Evolutionary conservation across 1,140 invertebrate species (phyloP).

Genomic region (Diachasmimorpha longicaudata): DNA sequence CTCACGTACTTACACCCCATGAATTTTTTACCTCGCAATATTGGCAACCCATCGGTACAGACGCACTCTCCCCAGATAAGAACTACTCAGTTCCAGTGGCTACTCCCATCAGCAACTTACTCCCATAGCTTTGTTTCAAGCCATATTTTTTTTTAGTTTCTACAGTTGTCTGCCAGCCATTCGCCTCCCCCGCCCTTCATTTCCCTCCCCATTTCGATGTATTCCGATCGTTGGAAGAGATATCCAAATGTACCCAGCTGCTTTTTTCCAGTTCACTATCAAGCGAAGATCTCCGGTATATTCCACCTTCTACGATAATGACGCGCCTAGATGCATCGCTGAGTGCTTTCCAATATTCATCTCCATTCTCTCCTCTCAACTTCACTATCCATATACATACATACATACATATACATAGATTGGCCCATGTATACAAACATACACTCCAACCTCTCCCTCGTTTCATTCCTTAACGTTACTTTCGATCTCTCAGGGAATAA

Average conservation of each 20-base stretch:
- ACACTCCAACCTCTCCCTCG: not conserved
- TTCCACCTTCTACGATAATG: slow-evolving; percentile 32
- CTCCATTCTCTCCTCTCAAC: slow-evolving; percentile 16
- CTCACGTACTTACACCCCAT: too few relatives aligned
- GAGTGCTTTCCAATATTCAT: slow-evolving; percentile 35
- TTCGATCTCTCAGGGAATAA: slow-evolving; percentile 4
- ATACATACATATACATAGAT: slow-evolving; percentile 14
- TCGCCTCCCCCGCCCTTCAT: not conserved
- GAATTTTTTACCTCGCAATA: too few relatives aligned
- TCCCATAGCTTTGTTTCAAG: not conserved
- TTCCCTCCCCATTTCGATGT: slow-evolving; percentile 15
- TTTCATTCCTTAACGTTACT: slow-evolving; percentile 2
- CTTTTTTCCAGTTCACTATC: slow-evolving; percentile 25
- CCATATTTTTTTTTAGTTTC: not conserved
- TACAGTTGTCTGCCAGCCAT: not conserved
- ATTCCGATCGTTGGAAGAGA: slow-evolving; percentile 28
- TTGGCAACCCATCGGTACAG: too few relatives aligned
- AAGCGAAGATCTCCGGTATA: slow-evolving; percentile 21
- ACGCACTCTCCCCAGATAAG: too few relatives aligned
- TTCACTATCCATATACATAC: slow-evolving; percentile 15
- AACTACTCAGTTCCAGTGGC: not conserved
- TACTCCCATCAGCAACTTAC: not conserved
- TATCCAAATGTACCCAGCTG: slow-evolving; percentile 30
- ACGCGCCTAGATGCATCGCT: slow-evolving; percentile 24
- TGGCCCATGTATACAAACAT: slow-evolving; percentile 11